Conservation (phyloP, 2,888 invertebrate genomes). For the Phengaris arion region DNA sequence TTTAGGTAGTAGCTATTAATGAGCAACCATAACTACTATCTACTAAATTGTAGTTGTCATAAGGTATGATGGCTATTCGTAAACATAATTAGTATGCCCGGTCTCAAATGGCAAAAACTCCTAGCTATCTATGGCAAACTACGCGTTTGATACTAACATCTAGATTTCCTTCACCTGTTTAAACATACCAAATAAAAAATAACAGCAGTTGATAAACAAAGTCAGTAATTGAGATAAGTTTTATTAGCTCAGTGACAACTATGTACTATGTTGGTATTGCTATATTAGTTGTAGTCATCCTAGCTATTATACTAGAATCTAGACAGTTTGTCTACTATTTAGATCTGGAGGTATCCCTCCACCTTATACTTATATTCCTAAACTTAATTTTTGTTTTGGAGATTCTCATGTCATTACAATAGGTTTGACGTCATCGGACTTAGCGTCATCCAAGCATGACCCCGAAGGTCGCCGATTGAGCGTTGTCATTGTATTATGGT, state of each 20-base stretch:
- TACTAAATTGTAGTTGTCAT: background rate
- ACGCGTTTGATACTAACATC: background rate
- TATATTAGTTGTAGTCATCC: too few species aligned
- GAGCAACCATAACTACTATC: background rate
- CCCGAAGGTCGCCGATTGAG: too few species aligned
- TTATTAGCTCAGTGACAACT: background rate
- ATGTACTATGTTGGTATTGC: too few species aligned
- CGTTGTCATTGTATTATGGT: too few species aligned
- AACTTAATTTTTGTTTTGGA: too few species aligned
- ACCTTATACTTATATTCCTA: too few species aligned
- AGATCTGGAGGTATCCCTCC: too few species aligned
- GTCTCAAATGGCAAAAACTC: background rate
- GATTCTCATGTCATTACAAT: too few species aligned
- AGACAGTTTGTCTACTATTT: too few species aligned
- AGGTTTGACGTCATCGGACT: too few species aligned
- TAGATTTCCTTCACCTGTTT: conserved; percentile 12
- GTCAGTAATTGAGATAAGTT: background rate
- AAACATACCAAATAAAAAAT: background rate
- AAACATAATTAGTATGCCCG: conserved; percentile 1
- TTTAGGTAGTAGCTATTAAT: background rate
- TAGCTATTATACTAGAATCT: too few species aligned
- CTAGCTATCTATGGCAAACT: background rate
- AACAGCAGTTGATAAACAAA: background rate
- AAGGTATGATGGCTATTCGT: conserved; percentile 1
- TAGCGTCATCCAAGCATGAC: too few species aligned